These are phyloP conservation scores for Mylabris phalerata DNA, from an alignment of 1,140 invertebrate species.

Conservation along the genomic window DNA sequence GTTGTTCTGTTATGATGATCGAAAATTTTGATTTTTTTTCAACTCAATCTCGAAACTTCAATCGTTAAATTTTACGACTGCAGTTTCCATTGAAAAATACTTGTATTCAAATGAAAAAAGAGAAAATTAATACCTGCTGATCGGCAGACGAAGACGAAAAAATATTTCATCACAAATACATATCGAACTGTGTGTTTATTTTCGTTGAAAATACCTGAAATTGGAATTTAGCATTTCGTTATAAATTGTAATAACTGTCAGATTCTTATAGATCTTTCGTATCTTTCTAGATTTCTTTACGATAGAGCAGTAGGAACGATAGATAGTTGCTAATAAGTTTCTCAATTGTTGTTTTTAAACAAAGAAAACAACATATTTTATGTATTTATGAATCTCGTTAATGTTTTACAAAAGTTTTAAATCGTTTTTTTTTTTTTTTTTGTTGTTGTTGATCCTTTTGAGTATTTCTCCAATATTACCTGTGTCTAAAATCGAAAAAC, in stretches of 20 bases:
- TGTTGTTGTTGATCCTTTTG: constrained; percentile 4
- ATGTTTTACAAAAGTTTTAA: constrained; percentile 19
- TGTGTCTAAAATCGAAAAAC: neutral
- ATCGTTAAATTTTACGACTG: no score
- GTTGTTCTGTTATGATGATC: no score
- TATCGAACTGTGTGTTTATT: no score
- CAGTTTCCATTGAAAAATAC: no score
- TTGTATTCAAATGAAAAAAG: no score
- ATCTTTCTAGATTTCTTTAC: neutral
- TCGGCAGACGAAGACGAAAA: no score
- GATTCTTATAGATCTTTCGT: no score
- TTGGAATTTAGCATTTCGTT: constrained; percentile 17
- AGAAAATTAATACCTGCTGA: no score
- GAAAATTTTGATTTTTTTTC: no score
- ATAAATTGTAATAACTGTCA: constrained; percentile 26
- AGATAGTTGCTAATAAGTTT: constrained; percentile 15
- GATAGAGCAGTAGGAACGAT: constrained; percentile 17
- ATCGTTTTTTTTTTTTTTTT: constrained; percentile 22
- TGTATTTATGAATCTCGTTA: constrained; percentile 26
- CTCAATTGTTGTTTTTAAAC: constrained; percentile 19
- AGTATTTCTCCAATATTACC: no score
- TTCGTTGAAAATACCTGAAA: neutral
- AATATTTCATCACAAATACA: no score
- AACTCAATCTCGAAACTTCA: no score
- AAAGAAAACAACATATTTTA: constrained; percentile 28